phyloP scores from a whole-genome alignment of 2,888 invertebrate species.

The Hirtodrosophila alboralis region DNA sequence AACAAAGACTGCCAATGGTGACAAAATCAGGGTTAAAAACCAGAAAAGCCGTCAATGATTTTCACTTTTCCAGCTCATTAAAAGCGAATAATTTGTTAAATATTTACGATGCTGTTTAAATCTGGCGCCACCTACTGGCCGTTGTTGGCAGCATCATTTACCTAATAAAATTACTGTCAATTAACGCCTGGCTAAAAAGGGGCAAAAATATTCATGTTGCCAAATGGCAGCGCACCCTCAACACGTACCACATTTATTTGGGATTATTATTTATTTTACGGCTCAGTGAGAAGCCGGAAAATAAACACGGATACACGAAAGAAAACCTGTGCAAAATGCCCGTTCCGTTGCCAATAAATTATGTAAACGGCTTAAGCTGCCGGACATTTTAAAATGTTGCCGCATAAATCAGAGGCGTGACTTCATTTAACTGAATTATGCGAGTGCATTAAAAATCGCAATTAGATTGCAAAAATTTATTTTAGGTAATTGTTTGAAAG shows the following conservation, averaged over 20 bases:
- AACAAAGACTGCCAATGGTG: no score
- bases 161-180: constrained; percentile 80
- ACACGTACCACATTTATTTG: constrained; percentile 62
- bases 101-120: constrained; percentile 71
- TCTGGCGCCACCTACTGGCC: constrained; percentile 50
- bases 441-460: constrained; percentile 45
- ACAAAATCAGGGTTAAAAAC: constrained; percentile 12
- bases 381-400: constrained; percentile 47
- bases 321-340: constrained; percentile 27
- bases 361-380: constrained; percentile 74
- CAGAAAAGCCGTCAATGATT: constrained; percentile 64
- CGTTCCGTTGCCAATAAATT: constrained; percentile 70
- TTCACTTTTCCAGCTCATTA: constrained; percentile 80
- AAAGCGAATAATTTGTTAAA: constrained; percentile 77
- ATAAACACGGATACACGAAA: not conserved
- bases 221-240: not conserved
- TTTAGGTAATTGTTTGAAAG: constrained; percentile 40
- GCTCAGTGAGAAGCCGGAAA: constrained; percentile 21
- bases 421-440: constrained; percentile 42
- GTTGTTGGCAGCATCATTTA: constrained; percentile 52
- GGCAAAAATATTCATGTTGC: constrained; percentile 2
- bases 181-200: constrained; percentile 53
- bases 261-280: constrained; percentile 77
- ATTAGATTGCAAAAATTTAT: constrained; percentile 46
- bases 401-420: constrained; percentile 67